phyloP scores from a whole-genome alignment of 2,797 vertebrate species.

The Miichthys miiuy region DNA sequence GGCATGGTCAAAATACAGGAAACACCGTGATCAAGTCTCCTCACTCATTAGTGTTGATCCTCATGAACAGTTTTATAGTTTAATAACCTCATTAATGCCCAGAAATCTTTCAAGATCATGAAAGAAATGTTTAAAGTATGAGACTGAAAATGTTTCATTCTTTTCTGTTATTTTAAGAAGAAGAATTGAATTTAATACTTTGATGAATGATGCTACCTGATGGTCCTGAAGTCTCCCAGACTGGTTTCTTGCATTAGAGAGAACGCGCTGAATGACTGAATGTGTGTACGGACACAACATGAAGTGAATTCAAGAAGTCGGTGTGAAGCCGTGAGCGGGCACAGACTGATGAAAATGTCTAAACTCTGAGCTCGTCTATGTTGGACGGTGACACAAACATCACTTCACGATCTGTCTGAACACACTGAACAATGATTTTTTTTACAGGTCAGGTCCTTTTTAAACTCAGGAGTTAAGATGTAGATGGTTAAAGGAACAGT shows the following conservation, averaged over 20 bases:
- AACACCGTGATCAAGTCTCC: neutral
- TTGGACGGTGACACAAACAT: no score
- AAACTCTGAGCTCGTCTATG: neutral
- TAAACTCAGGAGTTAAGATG: neutral
- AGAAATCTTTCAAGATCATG: no score
- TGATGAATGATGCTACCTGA: no score
- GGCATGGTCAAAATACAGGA: conserved; percentile 69
- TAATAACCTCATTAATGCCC: neutral
- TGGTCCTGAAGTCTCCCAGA: no score
- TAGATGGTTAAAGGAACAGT: neutral
- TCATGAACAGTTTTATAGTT: neutral
- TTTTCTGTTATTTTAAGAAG: neutral
- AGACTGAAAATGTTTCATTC: neutral
- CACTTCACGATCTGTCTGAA: neutral
- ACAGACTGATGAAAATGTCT: neutral
- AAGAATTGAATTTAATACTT: no score
- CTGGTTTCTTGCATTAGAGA: neutral
- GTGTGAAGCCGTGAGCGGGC: neutral
- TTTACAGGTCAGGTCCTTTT: neutral
- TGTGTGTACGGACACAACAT: neutral
- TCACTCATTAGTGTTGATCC: neutral
- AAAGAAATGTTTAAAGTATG: neutral
- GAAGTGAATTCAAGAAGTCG: neutral
- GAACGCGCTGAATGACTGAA: neutral
- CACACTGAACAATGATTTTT: neutral